phyloP scores from a whole-genome alignment of 2,113 vertebrate species.

The Mugil cephalus region DNA sequence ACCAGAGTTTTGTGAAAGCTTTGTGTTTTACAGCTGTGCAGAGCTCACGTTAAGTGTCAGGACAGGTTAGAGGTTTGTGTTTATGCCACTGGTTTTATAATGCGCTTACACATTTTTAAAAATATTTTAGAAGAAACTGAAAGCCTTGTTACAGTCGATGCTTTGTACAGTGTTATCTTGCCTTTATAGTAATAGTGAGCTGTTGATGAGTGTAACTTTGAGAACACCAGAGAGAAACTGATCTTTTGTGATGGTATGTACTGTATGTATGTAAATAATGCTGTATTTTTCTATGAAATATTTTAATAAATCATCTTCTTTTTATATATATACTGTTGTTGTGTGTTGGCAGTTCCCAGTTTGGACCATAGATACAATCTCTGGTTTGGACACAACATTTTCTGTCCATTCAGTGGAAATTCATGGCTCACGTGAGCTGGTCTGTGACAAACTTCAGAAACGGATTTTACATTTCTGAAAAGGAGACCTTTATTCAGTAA shows the following conservation, averaged over 20 bases:
- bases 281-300: slow-evolving; percentile 70
- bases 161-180: no score
- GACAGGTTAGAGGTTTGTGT: neutral
- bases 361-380: neutral
- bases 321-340: neutral
- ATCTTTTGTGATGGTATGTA: slow-evolving; percentile 25
- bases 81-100: neutral
- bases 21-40: no score
- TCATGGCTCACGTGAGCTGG: no score
- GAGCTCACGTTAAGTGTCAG: neutral
- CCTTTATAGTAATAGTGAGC: neutral
- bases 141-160: no score
- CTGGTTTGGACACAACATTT: no score
- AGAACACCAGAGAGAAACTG: neutral
- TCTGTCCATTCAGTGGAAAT: neutral
- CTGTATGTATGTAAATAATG: slow-evolving; percentile 39
- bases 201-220: neutral
- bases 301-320: slow-evolving; percentile 63
- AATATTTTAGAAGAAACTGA: no score
- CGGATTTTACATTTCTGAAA: slow-evolving; percentile 45
- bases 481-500: slow-evolving; percentile 82
- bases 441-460: no score
- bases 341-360: neutral
- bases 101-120: neutral
- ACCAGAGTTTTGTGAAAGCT: neutral